Base-by-base conservation (phyloP, 2,797 vertebrate species). In the Pseudopleuronectes americanus region DNA sequence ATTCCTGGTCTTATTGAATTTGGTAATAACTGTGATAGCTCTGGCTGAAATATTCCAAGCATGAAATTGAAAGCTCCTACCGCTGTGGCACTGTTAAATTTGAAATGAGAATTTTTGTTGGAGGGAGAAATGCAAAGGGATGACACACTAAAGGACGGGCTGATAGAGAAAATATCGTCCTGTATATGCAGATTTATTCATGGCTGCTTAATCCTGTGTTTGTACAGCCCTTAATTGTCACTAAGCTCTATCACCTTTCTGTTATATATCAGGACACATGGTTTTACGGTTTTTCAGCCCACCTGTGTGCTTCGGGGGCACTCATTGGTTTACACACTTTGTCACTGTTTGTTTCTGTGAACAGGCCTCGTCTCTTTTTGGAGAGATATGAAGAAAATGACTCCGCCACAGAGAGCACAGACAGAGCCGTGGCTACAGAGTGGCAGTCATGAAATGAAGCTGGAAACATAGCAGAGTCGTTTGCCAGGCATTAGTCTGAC, bases 1-100 rank as follows among this genome's bases (percentile, higher is more conserved):
- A 86, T 88, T 83, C 71, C 62, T 76, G 54, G 57, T 80, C 80
- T 88, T 77, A 87, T 86, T 89, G 81, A 90, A 90, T 89, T 82
- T 49, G 64, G 60, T 84, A 87, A 85, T 88, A 80, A 84, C 76
- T 80, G 76, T 68, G 84, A 88, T 86, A 78, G 84, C 80, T 72
- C 58, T 53, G 38, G 66, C 62, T 70, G 82, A 85, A 89, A 79
- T 79, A 87, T 75, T 45, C 80, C 85, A 87, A 87, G 81, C 89
- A 86, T 90, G 90, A 90, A 90, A 92, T 91, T 86, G 80, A 60
- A 58, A 60, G 62, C 76, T 67, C 56, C 78, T 61, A 61, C 74
- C 51, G 66, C 67, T 58, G 70, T 60, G 58, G 59, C 43, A 21
- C 80, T 76, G 79, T 80, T 84, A 60, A 64, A 89, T 84, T 84